These are phyloP conservation scores for Cyphomyrus plagiostoma DNA, from an alignment of 2,113 vertebrate genomes.

Conservation along the genomic window DNA sequence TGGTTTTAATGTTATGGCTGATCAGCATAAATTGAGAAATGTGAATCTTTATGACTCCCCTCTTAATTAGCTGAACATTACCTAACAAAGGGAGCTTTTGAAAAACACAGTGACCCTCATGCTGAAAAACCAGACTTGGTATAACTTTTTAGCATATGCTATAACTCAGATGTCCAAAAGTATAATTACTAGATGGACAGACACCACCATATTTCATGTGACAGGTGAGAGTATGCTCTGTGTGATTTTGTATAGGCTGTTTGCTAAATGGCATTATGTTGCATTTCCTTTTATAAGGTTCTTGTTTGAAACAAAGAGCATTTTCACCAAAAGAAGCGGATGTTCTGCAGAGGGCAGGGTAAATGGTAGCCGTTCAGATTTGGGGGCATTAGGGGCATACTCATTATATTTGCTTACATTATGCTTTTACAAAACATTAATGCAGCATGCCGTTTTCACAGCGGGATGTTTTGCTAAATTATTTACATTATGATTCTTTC, in stretches of 20 bases:
- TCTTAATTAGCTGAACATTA: neutral
- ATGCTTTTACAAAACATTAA: neutral
- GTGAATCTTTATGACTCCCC: neutral
- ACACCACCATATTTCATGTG: neutral
- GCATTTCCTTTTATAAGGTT: neutral
- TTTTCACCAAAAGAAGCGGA: neutral
- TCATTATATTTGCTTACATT: neutral
- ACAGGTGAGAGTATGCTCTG: neutral
- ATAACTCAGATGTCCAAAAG: neutral
- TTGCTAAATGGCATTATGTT: neutral
- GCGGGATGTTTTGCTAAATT: neutral
- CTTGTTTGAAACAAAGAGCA: neutral
- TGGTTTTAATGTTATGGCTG: neutral
- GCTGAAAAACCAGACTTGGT: neutral
- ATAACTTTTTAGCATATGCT: neutral
- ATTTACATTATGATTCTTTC: neutral
- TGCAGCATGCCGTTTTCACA: neutral
- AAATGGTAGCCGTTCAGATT: neutral
- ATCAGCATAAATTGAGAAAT: neutral
- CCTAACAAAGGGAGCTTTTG: neutral
- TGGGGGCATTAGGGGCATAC: neutral
- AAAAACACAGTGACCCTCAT: neutral
- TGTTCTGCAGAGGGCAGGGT: neutral
- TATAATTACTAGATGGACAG: neutral
- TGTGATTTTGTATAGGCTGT: neutral